Base-by-base conservation (phyloP, 2,888 invertebrate species). In the Drosophila limbata region DNA sequence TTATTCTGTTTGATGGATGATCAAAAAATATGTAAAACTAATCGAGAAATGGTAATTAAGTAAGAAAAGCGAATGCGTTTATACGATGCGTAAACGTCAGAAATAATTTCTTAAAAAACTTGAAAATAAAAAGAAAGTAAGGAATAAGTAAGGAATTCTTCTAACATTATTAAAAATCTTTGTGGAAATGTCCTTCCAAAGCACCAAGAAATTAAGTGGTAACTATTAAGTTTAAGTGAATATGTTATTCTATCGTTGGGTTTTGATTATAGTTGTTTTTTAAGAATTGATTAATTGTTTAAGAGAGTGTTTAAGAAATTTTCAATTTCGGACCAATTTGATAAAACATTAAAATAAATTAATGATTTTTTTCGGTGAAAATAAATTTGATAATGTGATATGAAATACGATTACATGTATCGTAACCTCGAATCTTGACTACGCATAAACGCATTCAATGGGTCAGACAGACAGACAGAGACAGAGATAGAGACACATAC, bases 381-480 rank as follows among this genome's bases (percentile, higher is more conserved):
- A 10, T 31, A 31, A 31, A 31, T 28, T 28, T 28, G 8, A 8
- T 28, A 28, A 28, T 28, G 25, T 25, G 28, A 28, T 28, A 28
- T 8, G 28, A 28, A 28, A 28, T 28, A 25, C 25, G 25, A 25
- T 25, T 0, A 25, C 25, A 25, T 25, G 25, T 25, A 28, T 9
- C 28, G 28, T 28, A 28, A 28, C 8, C 56, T 37, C 40, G 55
- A 56, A 10, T 57, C 45, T 21, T 44, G 17, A 31, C 50, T 52
- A 66, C 77, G 65, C 63, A 74, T 78, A 78, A 78, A 73, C 82
- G 69, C 73, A 52, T 57, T 63, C 44, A n/a, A 50, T 56, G 52
- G 59, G 48, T 66, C 44, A 67, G 39, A 33, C 33, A 61, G 73
- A 48, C 45, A 57, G 71, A 67, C 62, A 66, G 73, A 69, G 21